Evolutionary conservation across 2,888 invertebrate species (phyloP).

Genomic region (Aproaerema taeniolella): DNA sequence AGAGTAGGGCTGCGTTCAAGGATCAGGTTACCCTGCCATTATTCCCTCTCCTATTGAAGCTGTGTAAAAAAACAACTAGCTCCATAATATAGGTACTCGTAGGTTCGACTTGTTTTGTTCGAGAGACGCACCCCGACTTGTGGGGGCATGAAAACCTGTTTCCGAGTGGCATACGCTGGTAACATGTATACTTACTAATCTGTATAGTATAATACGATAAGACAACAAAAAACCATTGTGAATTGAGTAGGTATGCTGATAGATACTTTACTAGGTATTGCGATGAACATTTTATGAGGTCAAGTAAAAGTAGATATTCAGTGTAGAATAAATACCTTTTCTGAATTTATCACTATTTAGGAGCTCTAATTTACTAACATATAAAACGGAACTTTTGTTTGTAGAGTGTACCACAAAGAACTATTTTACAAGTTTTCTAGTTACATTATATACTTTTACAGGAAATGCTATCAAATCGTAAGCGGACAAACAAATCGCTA

Average conservation of each 20-base stretch:
- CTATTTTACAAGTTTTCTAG: no score
- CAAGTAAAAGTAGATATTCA: no score
- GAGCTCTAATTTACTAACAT: no score
- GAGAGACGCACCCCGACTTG: conserved; percentile 37
- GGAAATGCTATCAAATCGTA: conserved; percentile 45
- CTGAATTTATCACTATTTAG: no score
- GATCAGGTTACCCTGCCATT: conserved; percentile 44
- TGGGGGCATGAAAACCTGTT: conserved; percentile 52
- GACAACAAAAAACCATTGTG: conserved; percentile 41
- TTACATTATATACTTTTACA: conserved; percentile 25
- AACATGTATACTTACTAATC: conserved; percentile 15
- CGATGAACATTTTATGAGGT: conserved; percentile 21
- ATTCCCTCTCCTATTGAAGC: conserved; percentile 49
- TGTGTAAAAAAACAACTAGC: conserved; percentile 44
- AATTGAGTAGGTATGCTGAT: conserved; percentile 31
- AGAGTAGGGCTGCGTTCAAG: conserved; percentile 40
- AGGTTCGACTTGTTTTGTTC: conserved; percentile 44
- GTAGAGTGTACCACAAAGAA: no score
- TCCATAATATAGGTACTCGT: conserved; percentile 33
- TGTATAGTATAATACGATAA: no score
- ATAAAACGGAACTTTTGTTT: no score
- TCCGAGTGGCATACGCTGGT: conserved; percentile 29
- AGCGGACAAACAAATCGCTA: conserved; percentile 38
- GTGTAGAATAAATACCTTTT: no score
- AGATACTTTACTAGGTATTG: conserved; percentile 22